phyloP scores from a whole-genome alignment of 2,888 invertebrate genomes.

The Malthinus seriepunctatus region DNA sequence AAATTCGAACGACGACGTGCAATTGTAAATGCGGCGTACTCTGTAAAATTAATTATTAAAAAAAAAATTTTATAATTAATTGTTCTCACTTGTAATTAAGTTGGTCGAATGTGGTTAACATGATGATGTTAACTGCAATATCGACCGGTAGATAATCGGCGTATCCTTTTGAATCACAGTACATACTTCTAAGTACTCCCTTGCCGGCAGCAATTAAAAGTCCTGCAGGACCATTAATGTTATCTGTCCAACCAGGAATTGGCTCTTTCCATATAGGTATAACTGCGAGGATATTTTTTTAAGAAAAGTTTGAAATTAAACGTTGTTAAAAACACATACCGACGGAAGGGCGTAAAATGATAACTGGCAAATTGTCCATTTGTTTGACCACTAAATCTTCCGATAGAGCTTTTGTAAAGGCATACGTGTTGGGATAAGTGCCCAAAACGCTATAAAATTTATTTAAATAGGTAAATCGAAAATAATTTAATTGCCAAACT shows the following conservation, averaged over 20 bases:
- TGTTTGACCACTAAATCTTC: conserved; percentile 83
- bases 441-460: conserved; percentile 64
- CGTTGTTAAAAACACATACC: conserved; percentile 54
- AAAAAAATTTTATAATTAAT: neutral
- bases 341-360: conserved; percentile 86
- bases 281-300: conserved; percentile 56
- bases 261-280: conserved; percentile 87
- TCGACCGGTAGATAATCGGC: conserved; percentile 84
- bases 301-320: neutral
- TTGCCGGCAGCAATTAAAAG: conserved; percentile 82
- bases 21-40: conserved; percentile 66
- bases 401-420: conserved; percentile 90
- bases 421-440: conserved; percentile 87
- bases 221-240: conserved; percentile 91
- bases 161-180: conserved; percentile 75
- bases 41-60: conserved; percentile 49
- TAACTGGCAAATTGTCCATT: conserved; percentile 73
- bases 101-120: conserved; percentile 56
- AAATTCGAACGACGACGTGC: conserved; percentile 80
- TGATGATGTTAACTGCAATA: conserved; percentile 71
- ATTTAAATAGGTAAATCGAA: neutral
- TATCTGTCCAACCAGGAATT: conserved; percentile 89
- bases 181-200: conserved; percentile 88
- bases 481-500: conserved; percentile 7
- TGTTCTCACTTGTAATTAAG: conserved; percentile 56